Evolutionary conservation across 2,888 invertebrate species (phyloP).

Genomic region (Crossocerus cetratus): DNA sequence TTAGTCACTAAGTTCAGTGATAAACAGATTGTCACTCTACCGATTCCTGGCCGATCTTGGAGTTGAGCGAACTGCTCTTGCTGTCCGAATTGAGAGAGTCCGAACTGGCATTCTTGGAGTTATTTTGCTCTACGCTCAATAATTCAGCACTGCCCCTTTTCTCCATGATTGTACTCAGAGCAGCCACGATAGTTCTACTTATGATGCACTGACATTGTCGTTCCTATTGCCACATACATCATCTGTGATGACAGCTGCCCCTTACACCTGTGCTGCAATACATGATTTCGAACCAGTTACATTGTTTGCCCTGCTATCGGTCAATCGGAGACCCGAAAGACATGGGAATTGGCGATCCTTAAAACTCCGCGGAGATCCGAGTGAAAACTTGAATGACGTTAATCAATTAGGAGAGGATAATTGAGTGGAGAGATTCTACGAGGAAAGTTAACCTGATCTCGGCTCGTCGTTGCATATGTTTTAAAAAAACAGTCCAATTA

Average conservation of each 20-base stretch:
- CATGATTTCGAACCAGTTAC: no score
- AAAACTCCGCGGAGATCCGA: no score
- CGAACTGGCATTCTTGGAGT: constrained; percentile 87
- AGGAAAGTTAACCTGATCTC: no score
- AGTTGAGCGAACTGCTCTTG: constrained; percentile 90
- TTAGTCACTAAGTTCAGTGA: neutral
- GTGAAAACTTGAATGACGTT: no score
- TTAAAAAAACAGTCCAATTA: no score
- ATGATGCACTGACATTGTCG: constrained; percentile 36
- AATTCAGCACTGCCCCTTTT: constrained; percentile 83
- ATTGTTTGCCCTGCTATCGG: no score
- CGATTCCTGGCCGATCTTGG: constrained; percentile 89
- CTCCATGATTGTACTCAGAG: constrained; percentile 78
- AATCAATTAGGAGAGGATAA: no score
- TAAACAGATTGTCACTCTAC: constrained; percentile 78
- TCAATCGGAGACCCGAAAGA: no score
- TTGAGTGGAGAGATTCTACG: no score
- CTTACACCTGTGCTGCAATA: no score
- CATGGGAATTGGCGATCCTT: no score
- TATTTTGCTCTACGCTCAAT: constrained; percentile 81
- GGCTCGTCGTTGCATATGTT: no score
- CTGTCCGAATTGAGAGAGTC: constrained; percentile 91
- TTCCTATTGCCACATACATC: constrained; percentile 5
- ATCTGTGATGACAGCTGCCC: constrained; percentile 6
- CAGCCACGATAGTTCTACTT: constrained; percentile 29